Percentiles rank a stretch among this genome's conserved stretches.
phyloP scores from a whole-genome alignment of 2,888 invertebrate genomes.

The Trichacis sp. region DNA sequence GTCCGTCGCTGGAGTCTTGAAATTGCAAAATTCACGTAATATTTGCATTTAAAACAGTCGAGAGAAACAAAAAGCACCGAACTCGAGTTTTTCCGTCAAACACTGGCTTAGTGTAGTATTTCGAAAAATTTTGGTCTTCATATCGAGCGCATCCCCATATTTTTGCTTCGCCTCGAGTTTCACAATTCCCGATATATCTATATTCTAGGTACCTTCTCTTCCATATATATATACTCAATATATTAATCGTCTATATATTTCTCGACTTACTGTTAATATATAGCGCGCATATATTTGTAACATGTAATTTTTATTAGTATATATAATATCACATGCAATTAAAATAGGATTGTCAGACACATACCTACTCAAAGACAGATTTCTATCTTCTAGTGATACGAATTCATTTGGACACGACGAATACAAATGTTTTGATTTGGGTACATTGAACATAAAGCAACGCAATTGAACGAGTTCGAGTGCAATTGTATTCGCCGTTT shows the following conservation, averaged over 20 bases:
- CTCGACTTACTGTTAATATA: slow-evolving; percentile 45
- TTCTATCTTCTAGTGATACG: slow-evolving; percentile 39
- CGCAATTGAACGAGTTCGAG: background rate
- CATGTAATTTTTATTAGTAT: slow-evolving; percentile 47
- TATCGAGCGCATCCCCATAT: slow-evolving; percentile 16
- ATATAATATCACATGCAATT: slow-evolving; percentile 66
- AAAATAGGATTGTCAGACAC: slow-evolving; percentile 67
- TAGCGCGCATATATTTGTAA: slow-evolving; percentile 44
- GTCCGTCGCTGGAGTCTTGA: slow-evolving; percentile 4
- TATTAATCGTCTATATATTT: slow-evolving; percentile 45
- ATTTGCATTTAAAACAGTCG: too few relatives aligned
- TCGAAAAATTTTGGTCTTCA: slow-evolving; percentile 54
- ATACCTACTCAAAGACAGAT: slow-evolving; percentile 53
- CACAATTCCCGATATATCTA: slow-evolving; percentile 8
- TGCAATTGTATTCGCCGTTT: slow-evolving; percentile 21
- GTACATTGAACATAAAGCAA: too few relatives aligned
- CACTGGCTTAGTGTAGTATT: slow-evolving; percentile 41
- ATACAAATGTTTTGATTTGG: slow-evolving; percentile 17
- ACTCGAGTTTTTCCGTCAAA: background rate
- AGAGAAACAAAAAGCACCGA: background rate
- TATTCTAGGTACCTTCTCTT: slow-evolving; percentile 18
- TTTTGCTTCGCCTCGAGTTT: background rate
- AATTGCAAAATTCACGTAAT: too few relatives aligned
- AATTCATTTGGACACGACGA: slow-evolving; percentile 24
- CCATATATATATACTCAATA: slow-evolving; percentile 38